Conservation (phyloP, 2,113 vertebrate species). For the Cromileptes altivelis region DNA sequence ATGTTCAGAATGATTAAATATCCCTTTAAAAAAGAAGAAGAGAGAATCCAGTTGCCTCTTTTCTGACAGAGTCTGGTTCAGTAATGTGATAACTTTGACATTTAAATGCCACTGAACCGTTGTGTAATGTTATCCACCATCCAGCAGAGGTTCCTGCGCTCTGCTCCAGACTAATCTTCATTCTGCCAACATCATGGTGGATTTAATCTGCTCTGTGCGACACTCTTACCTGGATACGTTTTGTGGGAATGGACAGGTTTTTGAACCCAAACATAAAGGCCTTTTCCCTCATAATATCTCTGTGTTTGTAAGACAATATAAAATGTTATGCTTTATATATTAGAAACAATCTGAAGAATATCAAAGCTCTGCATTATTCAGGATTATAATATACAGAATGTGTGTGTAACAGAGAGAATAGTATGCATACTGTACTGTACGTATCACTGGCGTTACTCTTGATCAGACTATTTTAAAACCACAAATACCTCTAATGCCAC, state of each 20-base stretch:
- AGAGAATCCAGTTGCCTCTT: conserved; percentile 17
- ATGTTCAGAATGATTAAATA: conserved; percentile 48
- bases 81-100: conserved; percentile 20
- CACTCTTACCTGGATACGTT: neutral
- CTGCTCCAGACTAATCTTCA: neutral
- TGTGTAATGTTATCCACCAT: conserved; percentile 43
- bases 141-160: conserved; percentile 51
- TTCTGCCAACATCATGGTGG: neutral
- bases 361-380: neutral
- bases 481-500: conserved; percentile 74
- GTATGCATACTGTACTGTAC: neutral
- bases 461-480: conserved; percentile 73
- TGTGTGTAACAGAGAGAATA: conserved; percentile 10
- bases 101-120: conserved; percentile 31
- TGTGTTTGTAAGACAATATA: neutral
- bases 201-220: conserved; percentile 20
- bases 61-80: neutral
- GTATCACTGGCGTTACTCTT: conserved; percentile 35
- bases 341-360: neutral
- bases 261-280: neutral
- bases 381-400: neutral
- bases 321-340: neutral
- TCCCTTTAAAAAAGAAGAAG: neutral
- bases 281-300: no score
- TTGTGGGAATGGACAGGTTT: neutral